Evolutionary conservation across 2,797 vertebrate species (phyloP), one percentile per base, ranked within the genome.

Genomic region (Lagothrix lagotricha): DNA sequence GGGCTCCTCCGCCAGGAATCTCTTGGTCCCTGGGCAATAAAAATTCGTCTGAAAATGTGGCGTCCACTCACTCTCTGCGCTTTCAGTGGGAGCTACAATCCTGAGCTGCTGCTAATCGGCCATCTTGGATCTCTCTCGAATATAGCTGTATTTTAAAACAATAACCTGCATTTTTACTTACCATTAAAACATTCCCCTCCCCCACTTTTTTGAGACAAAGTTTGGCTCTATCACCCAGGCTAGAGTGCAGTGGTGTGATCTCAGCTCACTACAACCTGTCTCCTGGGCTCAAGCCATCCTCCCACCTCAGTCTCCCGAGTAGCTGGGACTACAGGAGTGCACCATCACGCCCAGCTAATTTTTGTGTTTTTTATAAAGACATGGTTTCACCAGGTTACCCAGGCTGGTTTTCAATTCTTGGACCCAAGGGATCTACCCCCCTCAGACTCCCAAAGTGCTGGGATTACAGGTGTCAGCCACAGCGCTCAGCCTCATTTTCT

Each of bases 151-250:
- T 48, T 94, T 48, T 26, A 76, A 90, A 86, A 19, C 41, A 84
- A 58, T 70, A 33, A 36, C 19, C 14, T 83, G 33, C 58, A 67
- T 91, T 94, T 97, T 88, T 76, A 75, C 84, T 90, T 91, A 83
- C 44, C 15, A 70, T 48, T 52, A 67, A 86, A 91, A 80, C 24
- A 61, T 85, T 90, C 84, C 61, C 33, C 7, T 33, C 58, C 7
- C 61, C 61, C 3, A n/a, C 15, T 17, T n/a, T 19, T 19, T 19
- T 67, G 33, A 67, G 33, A 67, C 33, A 67, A 67, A 15, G 61
- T 67, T 67, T n/a, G 33, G 33, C 61, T 67, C 61, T 19, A 67
- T 67, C 15, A 67, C 15, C 33, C 61, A 67, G 61, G 61, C 61
- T n/a, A 12, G 33, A 67, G 15, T 17, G 7, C 61, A n/a, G 61